Conservation (phyloP, 2,113 vertebrate genomes). For the Chrysochloris asiatica region DNA sequence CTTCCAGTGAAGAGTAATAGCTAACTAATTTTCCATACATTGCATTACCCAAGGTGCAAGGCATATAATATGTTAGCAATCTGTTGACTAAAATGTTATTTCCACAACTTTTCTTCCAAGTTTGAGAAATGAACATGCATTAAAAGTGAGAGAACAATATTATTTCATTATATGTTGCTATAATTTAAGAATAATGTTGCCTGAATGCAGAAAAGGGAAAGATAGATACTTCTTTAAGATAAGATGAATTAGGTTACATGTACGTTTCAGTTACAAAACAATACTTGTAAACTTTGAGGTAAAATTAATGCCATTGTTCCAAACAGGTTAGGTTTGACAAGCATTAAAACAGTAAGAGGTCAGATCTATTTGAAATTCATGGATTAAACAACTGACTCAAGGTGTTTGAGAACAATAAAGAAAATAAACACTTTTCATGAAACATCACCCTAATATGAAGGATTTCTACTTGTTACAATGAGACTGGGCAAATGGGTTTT, state of each 20-base stretch:
- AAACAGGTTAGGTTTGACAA: not conserved
- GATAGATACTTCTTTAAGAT: conserved; percentile 43
- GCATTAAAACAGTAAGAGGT: not conserved
- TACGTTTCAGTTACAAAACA: conserved; percentile 62
- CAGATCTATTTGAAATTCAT: not conserved
- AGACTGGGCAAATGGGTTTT: not conserved
- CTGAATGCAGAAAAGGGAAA: conserved; percentile 38
- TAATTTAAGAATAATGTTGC: conserved; percentile 61
- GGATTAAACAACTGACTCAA: not conserved
- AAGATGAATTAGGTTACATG: conserved; percentile 6
- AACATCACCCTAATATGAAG: not conserved
- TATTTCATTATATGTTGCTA: conserved; percentile 57
- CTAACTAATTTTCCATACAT: conserved; percentile 50
- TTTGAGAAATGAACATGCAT: conserved; percentile 62
- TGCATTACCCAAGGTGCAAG: conserved; percentile 5
- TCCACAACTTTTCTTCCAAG: conserved; percentile 60
- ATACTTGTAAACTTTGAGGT: conserved; percentile 35
- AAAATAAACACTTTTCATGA: not conserved
- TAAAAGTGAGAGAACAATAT: conserved; percentile 54
- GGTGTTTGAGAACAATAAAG: not conserved
- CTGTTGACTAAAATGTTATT: conserved; percentile 64
- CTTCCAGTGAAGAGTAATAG: conserved; percentile 55
- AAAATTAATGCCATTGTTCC: conserved; percentile 30
- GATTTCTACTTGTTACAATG: not conserved
- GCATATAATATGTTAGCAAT: conserved; percentile 44